These are phyloP conservation scores for Mellilla xanthometata DNA, from an alignment of 2,888 invertebrate genomes.

Conservation along the genomic window DNA sequence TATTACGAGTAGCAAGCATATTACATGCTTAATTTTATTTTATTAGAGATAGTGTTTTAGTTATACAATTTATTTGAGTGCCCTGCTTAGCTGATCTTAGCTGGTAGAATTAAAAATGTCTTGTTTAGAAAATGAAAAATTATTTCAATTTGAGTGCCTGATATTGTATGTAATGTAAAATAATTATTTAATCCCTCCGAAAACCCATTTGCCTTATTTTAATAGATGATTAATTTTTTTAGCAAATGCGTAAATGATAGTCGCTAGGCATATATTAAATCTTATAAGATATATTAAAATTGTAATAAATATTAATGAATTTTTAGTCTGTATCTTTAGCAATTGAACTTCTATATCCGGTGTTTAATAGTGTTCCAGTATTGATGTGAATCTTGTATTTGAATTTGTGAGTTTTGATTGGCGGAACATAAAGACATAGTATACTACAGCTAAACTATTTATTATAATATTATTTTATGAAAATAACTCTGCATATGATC, in stretches of 20 bases:
- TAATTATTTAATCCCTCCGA: slow-evolving; percentile 76
- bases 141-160: slow-evolving; percentile 77
- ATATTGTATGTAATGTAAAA: slow-evolving; percentile 47
- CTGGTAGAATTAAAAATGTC: slow-evolving; percentile 6
- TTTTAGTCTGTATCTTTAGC: slow-evolving; percentile 48
- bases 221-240: slow-evolving; percentile 57
- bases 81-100: slow-evolving; percentile 16
- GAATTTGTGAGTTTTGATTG: slow-evolving; percentile 34
- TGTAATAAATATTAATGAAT: slow-evolving; percentile 32
- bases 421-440: slow-evolving; percentile 11
- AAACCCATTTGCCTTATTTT: slow-evolving; percentile 78
- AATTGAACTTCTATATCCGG: slow-evolving; percentile 54
- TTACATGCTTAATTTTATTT: too few relatives aligned
- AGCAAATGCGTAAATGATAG: slow-evolving; percentile 47
- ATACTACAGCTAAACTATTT: too few relatives aligned
- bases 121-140: slow-evolving; percentile 40
- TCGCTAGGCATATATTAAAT: slow-evolving; percentile 48
- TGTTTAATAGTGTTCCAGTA: slow-evolving; percentile 53
- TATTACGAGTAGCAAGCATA: too few relatives aligned
- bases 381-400: slow-evolving; percentile 33
- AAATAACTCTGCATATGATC: not conserved
- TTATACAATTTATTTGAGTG: too few relatives aligned
- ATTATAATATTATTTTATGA: not conserved
- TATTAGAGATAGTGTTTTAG: too few relatives aligned
- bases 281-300: not conserved